Conservation (phyloP, 2,888 invertebrate genomes). For the Alviniconcha strummeri region DNA sequence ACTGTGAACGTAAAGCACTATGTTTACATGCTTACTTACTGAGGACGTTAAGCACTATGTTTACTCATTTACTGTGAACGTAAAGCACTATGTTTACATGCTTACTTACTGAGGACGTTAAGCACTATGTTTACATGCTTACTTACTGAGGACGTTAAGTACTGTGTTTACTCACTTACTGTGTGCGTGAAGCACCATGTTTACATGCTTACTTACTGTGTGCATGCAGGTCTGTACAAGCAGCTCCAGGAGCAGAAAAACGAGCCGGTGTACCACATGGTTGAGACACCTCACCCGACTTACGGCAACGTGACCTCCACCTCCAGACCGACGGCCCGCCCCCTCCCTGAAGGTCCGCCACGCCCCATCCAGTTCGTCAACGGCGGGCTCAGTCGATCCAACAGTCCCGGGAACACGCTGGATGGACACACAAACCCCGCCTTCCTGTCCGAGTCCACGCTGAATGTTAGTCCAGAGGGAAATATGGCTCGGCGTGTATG, state of each 20-base stretch:
- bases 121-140: too few relatives aligned
- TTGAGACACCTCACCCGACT: neutral
- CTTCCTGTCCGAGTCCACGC: constrained; percentile 8
- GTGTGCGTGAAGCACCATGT: too few relatives aligned
- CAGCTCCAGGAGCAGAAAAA: constrained; percentile 27
- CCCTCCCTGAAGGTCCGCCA: neutral
- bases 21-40: too few relatives aligned
- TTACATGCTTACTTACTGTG: too few relatives aligned
- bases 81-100: too few relatives aligned
- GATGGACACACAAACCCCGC: constrained; percentile 30
- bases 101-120: too few relatives aligned
- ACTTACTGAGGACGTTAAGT: too few relatives aligned
- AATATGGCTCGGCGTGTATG: neutral
- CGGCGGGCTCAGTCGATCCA: constrained; percentile 11
- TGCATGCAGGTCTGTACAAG: constrained; percentile 14
- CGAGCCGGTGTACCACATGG: constrained; percentile 25
- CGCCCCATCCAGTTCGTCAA: constrained; percentile 30
- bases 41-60: too few relatives aligned
- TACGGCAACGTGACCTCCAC: constrained; percentile 22
- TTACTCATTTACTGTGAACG: too few relatives aligned
- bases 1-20: too few relatives aligned
- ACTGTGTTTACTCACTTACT: too few relatives aligned
- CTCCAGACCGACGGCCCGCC: neutral
- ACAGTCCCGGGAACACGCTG: constrained; percentile 25
- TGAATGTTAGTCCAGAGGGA: neutral